These are phyloP conservation scores for Druceiella hillmani DNA, from an alignment of 2,888 invertebrate species.

Conservation along the genomic window DNA sequence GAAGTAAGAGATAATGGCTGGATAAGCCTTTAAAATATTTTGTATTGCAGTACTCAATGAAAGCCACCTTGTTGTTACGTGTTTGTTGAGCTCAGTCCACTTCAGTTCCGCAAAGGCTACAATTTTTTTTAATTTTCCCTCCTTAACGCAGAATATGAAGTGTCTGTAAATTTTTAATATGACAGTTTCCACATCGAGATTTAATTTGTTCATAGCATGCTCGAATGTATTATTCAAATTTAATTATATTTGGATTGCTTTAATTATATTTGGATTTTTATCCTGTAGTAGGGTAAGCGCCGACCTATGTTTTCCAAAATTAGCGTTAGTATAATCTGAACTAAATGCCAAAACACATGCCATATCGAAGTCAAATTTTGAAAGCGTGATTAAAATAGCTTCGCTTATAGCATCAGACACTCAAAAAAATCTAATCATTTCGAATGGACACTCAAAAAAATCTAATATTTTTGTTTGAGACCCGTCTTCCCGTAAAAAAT, in stretches of 20 bases:
- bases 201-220: conserved; percentile 2
- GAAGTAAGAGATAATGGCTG: too few relatives aligned
- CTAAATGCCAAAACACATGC: conserved; percentile 5
- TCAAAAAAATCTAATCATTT: too few relatives aligned
- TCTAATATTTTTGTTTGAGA: conserved; percentile 1
- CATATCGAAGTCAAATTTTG: conserved; percentile 3
- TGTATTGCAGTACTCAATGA: too few relatives aligned
- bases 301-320: conserved; percentile 3
- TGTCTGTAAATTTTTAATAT: conserved; percentile 4
- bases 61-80: too few relatives aligned
- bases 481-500: conserved; percentile 1
- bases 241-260: neutral
- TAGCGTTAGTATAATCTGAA: conserved; percentile 3
- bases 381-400: conserved; percentile 4
- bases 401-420: too few relatives aligned
- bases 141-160: too few relatives aligned
- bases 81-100: too few relatives aligned
- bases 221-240: conserved; percentile 3
- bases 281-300: conserved; percentile 3
- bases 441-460: conserved; percentile 4
- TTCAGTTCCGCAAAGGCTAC: too few relatives aligned
- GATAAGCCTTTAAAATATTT: too few relatives aligned
- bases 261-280: conserved; percentile 3
- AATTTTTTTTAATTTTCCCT: too few relatives aligned
- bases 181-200: conserved; percentile 2